These are phyloP conservation scores for Gila robusta DNA, from an alignment of 2,797 vertebrate species.

Conservation along the genomic window DNA sequence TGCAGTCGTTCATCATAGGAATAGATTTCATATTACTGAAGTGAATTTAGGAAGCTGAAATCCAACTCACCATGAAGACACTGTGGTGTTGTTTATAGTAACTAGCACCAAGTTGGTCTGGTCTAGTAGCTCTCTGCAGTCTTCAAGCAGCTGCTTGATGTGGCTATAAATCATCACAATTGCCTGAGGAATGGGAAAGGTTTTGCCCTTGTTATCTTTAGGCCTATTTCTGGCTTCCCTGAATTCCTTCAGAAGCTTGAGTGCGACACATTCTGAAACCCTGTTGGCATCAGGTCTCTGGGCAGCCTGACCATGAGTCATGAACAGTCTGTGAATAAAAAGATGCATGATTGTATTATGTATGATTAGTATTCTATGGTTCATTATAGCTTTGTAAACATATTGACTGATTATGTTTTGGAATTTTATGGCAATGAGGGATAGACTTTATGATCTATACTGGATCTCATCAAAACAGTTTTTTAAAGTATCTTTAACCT, in stretches of 20 bases:
- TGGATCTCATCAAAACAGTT: neutral
- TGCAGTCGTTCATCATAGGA: no score
- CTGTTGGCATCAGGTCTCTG: no score
- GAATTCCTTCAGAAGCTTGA: no score
- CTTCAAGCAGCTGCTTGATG: conserved; percentile 48
- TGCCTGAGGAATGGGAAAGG: conserved; percentile 40
- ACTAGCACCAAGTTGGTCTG: conserved; percentile 39
- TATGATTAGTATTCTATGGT: no score
- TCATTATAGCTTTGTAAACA: neutral
- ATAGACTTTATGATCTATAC: neutral
- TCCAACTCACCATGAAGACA: conserved; percentile 44
- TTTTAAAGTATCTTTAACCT: neutral
- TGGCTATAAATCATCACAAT: conserved; percentile 41
- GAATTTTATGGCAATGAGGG: neutral
- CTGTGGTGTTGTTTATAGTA: conserved; percentile 48
- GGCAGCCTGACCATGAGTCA: no score
- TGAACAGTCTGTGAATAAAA: no score
- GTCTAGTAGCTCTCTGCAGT: neutral
- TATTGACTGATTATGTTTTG: neutral
- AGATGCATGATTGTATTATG: no score
- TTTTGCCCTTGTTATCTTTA: conserved; percentile 43
- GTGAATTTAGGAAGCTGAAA: no score
- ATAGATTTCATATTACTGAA: no score
- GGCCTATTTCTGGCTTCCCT: conserved; percentile 41
- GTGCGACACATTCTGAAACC: no score